Evolutionary conservation across 2,797 vertebrate genomes (phyloP), one percentile per base, ranked within the genome.

Genomic region (Rhynchotus rufescens): DNA sequence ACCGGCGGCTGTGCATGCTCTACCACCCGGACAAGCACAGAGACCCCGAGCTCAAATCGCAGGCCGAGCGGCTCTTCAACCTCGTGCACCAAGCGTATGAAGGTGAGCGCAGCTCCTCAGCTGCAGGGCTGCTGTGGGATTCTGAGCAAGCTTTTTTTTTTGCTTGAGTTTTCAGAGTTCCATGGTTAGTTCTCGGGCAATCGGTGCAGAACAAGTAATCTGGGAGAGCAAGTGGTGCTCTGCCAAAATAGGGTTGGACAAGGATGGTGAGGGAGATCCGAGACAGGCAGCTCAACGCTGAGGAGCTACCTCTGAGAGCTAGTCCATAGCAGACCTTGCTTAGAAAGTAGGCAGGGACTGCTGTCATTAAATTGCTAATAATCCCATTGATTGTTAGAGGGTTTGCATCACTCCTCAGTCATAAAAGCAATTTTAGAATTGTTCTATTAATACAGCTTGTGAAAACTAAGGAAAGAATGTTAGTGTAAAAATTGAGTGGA

Each of bases 11-110:
- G 84, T 99, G 99, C 73, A 99, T 99, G 99, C 97, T 99, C 3
- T 99, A 99, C 98, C 99, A 99, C 82, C 99, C 99, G 3, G 99
- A 99, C 98, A 99, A 99, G 97, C 99, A 99, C 97, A 95, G 99
- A 64, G 99, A 99, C 97, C 99, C 99, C 1, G 99, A 99, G 93
- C 98, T 99, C 80, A 99, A 99, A 90, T 96, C 60, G 0, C 99
- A 99, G 81, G 99, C 99, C 0, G 99, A 99, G 49, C 98, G 98
- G n/a, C 98, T 99, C 49, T 99, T 99, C 96, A 99, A 99, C 98
- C 98, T 99, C 6, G 98, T 99, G 28, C 99, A 99, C 88, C 98
- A 99, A 97, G 99, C 99, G 6, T 99, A 99, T 96, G 98, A 99
- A 99, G 99, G 99, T 99, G 95, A 96, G 97, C 60, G 77, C 34